These are phyloP conservation scores for Megatriorchis doriae DNA, from an alignment of 2,113 vertebrate species.

Conservation along the genomic window DNA sequence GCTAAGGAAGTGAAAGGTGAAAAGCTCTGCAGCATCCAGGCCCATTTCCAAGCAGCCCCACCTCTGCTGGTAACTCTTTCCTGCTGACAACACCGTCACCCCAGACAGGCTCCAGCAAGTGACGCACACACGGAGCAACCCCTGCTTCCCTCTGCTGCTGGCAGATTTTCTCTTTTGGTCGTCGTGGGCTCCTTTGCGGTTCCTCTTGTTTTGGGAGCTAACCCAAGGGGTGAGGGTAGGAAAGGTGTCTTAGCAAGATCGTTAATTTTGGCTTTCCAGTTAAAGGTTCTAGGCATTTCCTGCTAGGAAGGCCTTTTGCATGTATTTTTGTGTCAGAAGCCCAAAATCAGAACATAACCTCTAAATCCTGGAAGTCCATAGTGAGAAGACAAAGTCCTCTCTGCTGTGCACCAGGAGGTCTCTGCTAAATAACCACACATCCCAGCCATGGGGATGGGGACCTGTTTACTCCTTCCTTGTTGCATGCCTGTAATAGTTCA, in stretches of 20 bases:
- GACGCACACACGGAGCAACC: neutral
- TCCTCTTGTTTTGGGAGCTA: neutral
- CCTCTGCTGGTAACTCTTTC: neutral
- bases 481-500: neutral
- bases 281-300: neutral
- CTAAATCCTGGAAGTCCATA: neutral
- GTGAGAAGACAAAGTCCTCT: neutral
- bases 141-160: neutral
- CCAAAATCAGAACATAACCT: neutral
- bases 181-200: neutral
- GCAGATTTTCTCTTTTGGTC: neutral
- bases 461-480: neutral
- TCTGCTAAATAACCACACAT: neutral
- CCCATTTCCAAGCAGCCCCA: neutral
- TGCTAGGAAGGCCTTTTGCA: neutral
- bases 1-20: neutral
- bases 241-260: neutral
- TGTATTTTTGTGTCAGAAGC: neutral
- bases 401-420: neutral
- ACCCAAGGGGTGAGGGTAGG: neutral
- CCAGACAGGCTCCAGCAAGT: neutral
- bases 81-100: neutral
- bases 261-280: neutral
- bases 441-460: neutral
- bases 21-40: neutral